These are phyloP conservation scores for Volucella inflata DNA, from an alignment of 2,888 invertebrate species.

Conservation along the genomic window DNA sequence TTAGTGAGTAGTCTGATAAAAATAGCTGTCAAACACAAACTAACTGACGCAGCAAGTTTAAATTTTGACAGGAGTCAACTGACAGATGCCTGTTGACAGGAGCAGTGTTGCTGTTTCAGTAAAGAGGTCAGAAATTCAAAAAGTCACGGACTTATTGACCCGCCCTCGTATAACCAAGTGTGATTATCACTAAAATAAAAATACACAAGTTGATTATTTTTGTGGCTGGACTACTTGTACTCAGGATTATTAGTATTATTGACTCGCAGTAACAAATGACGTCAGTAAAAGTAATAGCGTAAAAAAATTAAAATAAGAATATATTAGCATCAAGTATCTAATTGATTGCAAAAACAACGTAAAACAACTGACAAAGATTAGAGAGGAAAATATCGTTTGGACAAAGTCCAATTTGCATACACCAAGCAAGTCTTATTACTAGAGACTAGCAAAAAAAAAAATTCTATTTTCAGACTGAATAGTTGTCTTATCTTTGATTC, in stretches of 20 bases:
- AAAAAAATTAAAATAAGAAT: not conserved
- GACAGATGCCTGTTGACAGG: too few relatives aligned
- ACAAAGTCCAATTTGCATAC: slow-evolving; percentile 15
- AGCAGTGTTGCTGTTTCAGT: too few relatives aligned
- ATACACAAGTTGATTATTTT: not conserved
- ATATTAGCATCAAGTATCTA: slow-evolving; percentile 17
- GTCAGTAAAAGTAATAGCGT: not conserved
- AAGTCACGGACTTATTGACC: too few relatives aligned
- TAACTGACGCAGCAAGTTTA: too few relatives aligned
- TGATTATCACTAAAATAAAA: not conserved
- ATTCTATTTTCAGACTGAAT: not conserved
- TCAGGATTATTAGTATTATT: not conserved
- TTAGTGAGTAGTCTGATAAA: too few relatives aligned
- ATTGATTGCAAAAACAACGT: slow-evolving; percentile 10
- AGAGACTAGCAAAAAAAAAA: not conserved
- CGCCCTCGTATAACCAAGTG: too few relatives aligned
- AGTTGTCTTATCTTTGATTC: slow-evolving; percentile 17
- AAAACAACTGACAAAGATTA: not conserved
- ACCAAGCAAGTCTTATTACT: not conserved
- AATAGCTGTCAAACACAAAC: too few relatives aligned
- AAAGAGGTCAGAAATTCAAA: too few relatives aligned
- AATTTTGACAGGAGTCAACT: too few relatives aligned
- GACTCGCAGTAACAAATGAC: not conserved
- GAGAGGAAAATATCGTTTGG: not conserved
- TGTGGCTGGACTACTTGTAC: slow-evolving; percentile 22